Base-by-base conservation (phyloP, 1,140 invertebrate species). In the Helicoverpa zea region DNA sequence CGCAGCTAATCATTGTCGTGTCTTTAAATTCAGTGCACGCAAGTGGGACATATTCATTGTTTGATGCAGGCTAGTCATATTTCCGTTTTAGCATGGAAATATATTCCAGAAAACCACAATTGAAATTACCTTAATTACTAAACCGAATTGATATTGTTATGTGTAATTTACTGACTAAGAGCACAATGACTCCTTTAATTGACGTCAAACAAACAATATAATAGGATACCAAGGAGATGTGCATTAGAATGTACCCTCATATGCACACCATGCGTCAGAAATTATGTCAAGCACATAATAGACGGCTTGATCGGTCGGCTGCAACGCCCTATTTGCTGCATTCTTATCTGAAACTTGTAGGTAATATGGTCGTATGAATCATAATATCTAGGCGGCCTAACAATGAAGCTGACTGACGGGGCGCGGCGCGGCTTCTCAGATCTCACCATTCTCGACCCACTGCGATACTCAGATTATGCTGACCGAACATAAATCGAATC, bases 371-470 rank as follows among this genome's bases (percentile, higher is more conserved):
- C 81, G 84, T 68, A 93, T 94, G 93, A 94, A 90, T 94, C 93
- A 94, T 91, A 91, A 87, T 81, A 90, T 90, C 87, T 87, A 86
- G 84, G 82, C 83, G 84, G 83, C 87, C 86, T 89, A 91, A 92
- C 91, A 93, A 93, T 94, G 86, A 90, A 80, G 80, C 80, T 85
- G 92, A 93, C 89, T 91, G 93, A 92, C 90, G 87, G 88, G 89
- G 91, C 88, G 89, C 90, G 89, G 84, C 84, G 87, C 92, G 92
- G 93, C 86, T 84, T 79, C 86, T 91, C 79, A 86, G 91, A 94
- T 93, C 91, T 91, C 90, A 86, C 85, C 86, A 89, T 93, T 94
- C 90, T 93, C 90, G 87, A 85, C 85, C 85, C 81, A 86, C 85
- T 87, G 80, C 85, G 81, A 86, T 88, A 84, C 84, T 80, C 54